Percentiles rank a stretch among this genome's conserved stretches.
These are phyloP conservation scores for Ceratosolen fusciceps DNA, from an alignment of 1,140 invertebrate genomes.

Conservation along the genomic window DNA sequence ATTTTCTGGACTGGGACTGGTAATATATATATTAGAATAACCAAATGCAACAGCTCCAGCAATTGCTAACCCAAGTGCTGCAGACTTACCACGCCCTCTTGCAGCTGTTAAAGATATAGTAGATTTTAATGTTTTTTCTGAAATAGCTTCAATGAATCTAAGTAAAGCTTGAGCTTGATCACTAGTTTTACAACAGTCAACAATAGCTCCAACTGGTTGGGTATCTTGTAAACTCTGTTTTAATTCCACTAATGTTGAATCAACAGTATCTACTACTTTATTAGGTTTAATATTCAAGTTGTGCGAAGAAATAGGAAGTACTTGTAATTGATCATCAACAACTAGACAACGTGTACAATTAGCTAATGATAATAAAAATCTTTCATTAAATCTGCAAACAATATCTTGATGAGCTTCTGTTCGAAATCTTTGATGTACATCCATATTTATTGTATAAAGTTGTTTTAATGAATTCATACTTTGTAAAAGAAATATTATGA, in stretches of 20 bases:
- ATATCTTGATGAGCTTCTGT: slow-evolving; percentile 96
- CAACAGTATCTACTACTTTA: slow-evolving; percentile 69
- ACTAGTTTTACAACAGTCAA: slow-evolving; percentile 92
- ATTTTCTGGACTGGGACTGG: slow-evolving; percentile 98
- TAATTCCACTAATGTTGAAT: slow-evolving; percentile 76
- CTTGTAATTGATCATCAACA: slow-evolving; percentile 92
- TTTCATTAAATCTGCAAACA: slow-evolving; percentile 96
- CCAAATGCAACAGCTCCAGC: slow-evolving; percentile 88
- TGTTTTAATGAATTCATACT: slow-evolving; percentile 92
- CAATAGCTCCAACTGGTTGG: slow-evolving; percentile 90
- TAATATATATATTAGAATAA: slow-evolving; percentile 98
- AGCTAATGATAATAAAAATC: slow-evolving; percentile 92
- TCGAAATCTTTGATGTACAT: slow-evolving; percentile 94
- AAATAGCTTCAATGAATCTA: slow-evolving; percentile 95
- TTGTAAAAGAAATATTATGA: slow-evolving; percentile 91
- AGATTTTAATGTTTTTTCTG: slow-evolving; percentile 90
- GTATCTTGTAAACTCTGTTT: slow-evolving; percentile 88
- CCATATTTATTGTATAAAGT: slow-evolving; percentile 97
- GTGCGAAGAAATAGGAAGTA: slow-evolving; percentile 93
- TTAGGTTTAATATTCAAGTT: slow-evolving; percentile 84
- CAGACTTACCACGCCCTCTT: slow-evolving; percentile 97
- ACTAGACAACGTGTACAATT: slow-evolving; percentile 92
- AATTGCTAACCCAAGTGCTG: slow-evolving; percentile 95
- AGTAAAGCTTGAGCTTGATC: slow-evolving; percentile 95
- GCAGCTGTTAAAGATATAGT: slow-evolving; percentile 97